Conservation (phyloP, 2,113 vertebrate species). For the Clarias macrocephalus region DNA sequence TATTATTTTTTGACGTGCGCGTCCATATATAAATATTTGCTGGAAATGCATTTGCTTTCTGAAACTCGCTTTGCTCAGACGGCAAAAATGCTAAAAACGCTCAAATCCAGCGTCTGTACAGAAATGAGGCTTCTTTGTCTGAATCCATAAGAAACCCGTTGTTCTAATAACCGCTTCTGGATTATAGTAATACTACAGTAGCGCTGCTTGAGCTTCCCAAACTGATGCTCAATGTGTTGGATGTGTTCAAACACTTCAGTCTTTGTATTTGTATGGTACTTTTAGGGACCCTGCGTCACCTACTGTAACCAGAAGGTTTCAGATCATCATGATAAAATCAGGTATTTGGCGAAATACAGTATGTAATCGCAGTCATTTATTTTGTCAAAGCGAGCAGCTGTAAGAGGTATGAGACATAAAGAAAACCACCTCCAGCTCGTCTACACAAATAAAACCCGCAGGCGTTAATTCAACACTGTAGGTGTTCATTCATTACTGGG, state of each 20-base stretch:
- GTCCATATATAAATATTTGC: background rate
- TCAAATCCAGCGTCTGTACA: background rate
- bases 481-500: constrained; percentile 15
- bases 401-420: constrained; percentile 2
- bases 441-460: constrained; percentile 8
- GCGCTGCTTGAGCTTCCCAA: background rate
- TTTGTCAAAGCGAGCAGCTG: background rate
- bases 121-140: background rate
- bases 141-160: background rate
- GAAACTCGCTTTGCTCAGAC: background rate
- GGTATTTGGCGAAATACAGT: background rate
- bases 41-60: background rate
- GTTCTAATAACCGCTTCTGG: background rate
- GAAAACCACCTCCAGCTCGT: background rate
- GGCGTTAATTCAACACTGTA: constrained; percentile 16
- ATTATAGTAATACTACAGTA: background rate
- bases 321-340: background rate
- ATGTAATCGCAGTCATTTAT: background rate
- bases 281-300: background rate
- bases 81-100: background rate
- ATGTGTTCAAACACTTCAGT: background rate
- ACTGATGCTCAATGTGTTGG: background rate
- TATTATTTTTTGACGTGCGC: background rate
- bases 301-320: background rate
- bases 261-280: background rate